phyloP scores from a whole-genome alignment of 2,797 vertebrate genomes.

The Valencia hispanica region DNA sequence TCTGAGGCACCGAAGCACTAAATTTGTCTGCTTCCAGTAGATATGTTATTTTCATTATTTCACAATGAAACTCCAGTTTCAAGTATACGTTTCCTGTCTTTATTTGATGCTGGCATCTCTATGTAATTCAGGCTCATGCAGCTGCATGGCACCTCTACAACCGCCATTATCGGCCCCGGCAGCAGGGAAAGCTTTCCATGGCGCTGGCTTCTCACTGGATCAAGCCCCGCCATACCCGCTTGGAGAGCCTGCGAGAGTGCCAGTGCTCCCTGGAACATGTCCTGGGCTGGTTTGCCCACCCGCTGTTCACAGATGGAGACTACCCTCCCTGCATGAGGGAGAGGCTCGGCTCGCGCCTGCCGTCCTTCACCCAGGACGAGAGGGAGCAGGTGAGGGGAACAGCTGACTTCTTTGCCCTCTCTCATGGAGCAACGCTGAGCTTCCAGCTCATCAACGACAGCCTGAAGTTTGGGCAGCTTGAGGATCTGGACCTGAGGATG shows the following conservation, averaged over 20 bases:
- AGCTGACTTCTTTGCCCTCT: slow-evolving; percentile 96
- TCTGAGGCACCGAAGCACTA: too few relatives aligned
- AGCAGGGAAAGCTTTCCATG: slow-evolving; percentile 90
- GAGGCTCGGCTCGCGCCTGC: slow-evolving; percentile 86
- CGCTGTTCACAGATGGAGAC: slow-evolving; percentile 92
- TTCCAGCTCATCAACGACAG: slow-evolving; percentile 91
- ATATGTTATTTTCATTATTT: not conserved
- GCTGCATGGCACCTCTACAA: slow-evolving; percentile 94
- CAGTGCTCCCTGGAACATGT: slow-evolving; percentile 95
- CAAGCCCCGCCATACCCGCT: slow-evolving; percentile 85
- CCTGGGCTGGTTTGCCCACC: slow-evolving; percentile 96
- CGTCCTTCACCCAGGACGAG: slow-evolving; percentile 87
- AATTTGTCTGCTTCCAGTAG: too few relatives aligned
- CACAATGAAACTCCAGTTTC: not conserved
- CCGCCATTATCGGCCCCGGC: slow-evolving; percentile 84
- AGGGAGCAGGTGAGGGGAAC: slow-evolving; percentile 83
- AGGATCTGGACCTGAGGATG: slow-evolving; percentile 91
- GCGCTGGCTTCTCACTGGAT: slow-evolving; percentile 97
- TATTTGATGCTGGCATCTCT: not conserved
- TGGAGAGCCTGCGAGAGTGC: slow-evolving; percentile 85
- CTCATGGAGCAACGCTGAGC: slow-evolving; percentile 92
- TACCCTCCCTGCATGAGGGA: slow-evolving; percentile 93
- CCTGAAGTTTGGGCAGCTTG: slow-evolving; percentile 90
- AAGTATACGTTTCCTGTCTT: not conserved
- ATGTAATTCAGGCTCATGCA: slow-evolving; percentile 88